Base-by-base conservation (phyloP, 2,113 vertebrate species). In the Hystrix cristata region DNA sequence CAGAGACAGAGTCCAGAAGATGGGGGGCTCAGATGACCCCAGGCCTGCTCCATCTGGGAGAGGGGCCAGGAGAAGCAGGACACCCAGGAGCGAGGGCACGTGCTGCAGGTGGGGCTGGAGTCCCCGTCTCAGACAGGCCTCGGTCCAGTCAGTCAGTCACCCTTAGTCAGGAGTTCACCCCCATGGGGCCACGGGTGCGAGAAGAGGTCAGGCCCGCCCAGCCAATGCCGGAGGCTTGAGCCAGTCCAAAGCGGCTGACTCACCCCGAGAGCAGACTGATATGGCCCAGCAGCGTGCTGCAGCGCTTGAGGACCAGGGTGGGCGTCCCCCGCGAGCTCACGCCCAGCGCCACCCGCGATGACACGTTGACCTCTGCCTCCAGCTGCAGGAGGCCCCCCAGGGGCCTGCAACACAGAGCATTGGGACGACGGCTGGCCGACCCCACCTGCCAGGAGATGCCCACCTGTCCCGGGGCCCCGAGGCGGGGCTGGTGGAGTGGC, bases 321-420 rank as follows among this genome's bases (percentile, higher is more conserved):
- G 80, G 97, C 6, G 96, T 82, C 0, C 51, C 96, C 34, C 65
- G 38, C 0, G 76, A 38, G 76, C 98, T 95, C 94, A 97, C 74
- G 1, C 97, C 96, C 96, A 98, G 34, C 0, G 83, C 95, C 64
- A 96, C 88, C 18, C 74, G 53, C 0, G 96, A 97, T 0, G 93
- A 97, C 92, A 98, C 95, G 21, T 99, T 98, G 0, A 98, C 98
- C 10, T 98, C 98, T 0, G 97, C 90, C 0, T 31, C 95, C 82
- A 97, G 3, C 0, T 98, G 97, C 85, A 98, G 90, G 0, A 67
- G 55, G 19, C 83, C 94, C 7, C 94, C 97, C 0, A 86, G 21
- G 0, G 60, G 51, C 0, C 98, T 99, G 96, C 13, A 0, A 7
- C 1, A 76, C 14, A 0, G 0, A 29, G 19, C 0, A 9, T 29